Conservation (phyloP, 2,113 vertebrate genomes). For the Rhea pennata region DNA sequence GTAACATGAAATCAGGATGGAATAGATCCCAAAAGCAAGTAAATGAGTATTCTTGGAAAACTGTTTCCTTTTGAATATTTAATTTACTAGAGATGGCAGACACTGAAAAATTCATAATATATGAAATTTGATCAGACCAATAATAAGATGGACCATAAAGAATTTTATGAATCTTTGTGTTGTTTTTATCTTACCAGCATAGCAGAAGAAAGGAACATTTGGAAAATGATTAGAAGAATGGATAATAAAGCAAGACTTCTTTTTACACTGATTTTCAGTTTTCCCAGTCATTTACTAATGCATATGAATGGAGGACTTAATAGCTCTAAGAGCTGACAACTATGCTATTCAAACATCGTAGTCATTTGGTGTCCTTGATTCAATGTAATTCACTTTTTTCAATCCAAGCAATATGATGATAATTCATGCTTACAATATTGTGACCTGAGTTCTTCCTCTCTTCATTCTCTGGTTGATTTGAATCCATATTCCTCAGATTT, state of each 20-base stretch:
- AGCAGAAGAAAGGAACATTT: not conserved
- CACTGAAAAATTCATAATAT: not conserved
- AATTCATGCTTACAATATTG: not conserved
- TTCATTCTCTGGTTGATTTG: not conserved
- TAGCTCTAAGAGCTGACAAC: not conserved
- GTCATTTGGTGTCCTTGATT: not conserved
- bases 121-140: not conserved
- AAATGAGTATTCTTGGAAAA: not conserved
- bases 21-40: not conserved
- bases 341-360: not conserved
- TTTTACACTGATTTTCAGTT: not conserved
- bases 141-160: not conserved
- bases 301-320: not conserved
- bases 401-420: not conserved
- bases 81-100: not conserved
- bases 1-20: not conserved
- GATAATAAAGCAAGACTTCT: not conserved
- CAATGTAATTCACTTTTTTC: not conserved
- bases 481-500: not conserved
- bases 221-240: not conserved
- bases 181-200: not conserved
- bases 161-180: not conserved
- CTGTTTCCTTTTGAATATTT: not conserved
- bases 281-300: not conserved
- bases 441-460: not conserved